These are phyloP conservation scores for Saccopteryx leptura DNA, from an alignment of 2,113 vertebrate species.

Conservation along the genomic window DNA sequence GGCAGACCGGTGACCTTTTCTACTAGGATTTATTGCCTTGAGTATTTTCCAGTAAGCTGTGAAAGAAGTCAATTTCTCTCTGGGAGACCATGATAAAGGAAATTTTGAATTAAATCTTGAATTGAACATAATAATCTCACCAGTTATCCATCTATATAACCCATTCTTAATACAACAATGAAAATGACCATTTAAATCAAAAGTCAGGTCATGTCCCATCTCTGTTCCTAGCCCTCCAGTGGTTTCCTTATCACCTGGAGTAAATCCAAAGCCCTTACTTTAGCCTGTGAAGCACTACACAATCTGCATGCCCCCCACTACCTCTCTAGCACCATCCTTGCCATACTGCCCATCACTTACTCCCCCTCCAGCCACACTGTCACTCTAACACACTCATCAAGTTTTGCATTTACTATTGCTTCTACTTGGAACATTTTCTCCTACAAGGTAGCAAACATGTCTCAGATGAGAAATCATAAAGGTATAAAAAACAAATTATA, in stretches of 20 bases:
- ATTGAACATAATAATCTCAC: not conserved
- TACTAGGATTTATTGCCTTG: not conserved
- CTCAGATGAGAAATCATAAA: conserved; percentile 39
- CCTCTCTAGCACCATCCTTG: not conserved
- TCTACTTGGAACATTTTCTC: not conserved
- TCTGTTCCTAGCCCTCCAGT: not conserved
- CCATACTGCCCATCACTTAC: not conserved
- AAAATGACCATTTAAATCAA: conserved; percentile 36
- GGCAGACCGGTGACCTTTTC: not conserved
- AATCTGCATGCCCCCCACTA: too few relatives aligned
- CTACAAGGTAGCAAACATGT: not conserved
- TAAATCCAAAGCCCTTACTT: conserved; percentile 28
- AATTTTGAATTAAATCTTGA: not conserved
- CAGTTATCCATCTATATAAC: not conserved
- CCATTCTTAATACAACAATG: conserved; percentile 15
- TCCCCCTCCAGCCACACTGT: not conserved
- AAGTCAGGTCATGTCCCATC: not conserved
- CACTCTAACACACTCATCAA: not conserved
- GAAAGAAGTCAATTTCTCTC: not conserved
- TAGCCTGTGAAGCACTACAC: not conserved
- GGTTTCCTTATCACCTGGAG: not conserved
- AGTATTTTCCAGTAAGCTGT: not conserved
- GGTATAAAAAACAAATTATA: not conserved
- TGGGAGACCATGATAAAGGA: not conserved
- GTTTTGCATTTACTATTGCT: not conserved